Evolutionary conservation across 2,113 vertebrate genomes (phyloP).

Genomic region (Vidua macroura): DNA sequence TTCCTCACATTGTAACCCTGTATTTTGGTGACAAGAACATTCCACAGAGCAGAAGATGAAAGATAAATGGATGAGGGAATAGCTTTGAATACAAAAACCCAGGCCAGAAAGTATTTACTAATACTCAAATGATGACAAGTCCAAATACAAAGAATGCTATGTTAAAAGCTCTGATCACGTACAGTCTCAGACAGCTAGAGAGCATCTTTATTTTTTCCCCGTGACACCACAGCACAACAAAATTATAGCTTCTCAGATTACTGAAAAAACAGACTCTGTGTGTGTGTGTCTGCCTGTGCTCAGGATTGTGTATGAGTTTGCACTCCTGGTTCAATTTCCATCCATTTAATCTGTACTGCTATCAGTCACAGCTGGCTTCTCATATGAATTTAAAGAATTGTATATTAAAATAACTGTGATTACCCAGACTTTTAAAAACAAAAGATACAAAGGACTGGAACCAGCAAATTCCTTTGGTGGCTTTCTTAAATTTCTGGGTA

Average conservation of each 20-base stretch:
- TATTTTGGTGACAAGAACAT: conserved; percentile 71
- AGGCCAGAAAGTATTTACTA: conserved; percentile 64
- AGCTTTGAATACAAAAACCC: conserved; percentile 65
- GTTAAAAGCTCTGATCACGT: conserved; percentile 42
- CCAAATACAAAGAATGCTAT: conserved; percentile 57
- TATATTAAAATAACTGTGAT: neutral
- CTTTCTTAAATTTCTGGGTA: neutral
- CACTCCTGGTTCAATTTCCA: neutral
- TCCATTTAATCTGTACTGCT: neutral
- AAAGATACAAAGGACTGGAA: neutral
- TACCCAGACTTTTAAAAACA: neutral
- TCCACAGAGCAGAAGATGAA: conserved; percentile 69
- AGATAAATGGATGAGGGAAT: conserved; percentile 62
- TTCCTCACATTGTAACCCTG: conserved; percentile 68
- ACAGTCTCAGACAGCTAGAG: neutral
- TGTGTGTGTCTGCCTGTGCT: neutral
- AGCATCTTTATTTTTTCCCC: neutral
- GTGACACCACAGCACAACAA: neutral
- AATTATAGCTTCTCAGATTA: conserved; percentile 38
- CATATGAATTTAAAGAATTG: neutral
- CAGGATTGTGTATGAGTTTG: neutral
- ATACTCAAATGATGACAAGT: conserved; percentile 58
- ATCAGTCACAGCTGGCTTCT: neutral
- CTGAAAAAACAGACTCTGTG: neutral
- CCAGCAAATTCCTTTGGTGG: neutral